Evolutionary conservation across 2,888 invertebrate species (phyloP).

Genomic region (Troglohyphantes excavatus): DNA sequence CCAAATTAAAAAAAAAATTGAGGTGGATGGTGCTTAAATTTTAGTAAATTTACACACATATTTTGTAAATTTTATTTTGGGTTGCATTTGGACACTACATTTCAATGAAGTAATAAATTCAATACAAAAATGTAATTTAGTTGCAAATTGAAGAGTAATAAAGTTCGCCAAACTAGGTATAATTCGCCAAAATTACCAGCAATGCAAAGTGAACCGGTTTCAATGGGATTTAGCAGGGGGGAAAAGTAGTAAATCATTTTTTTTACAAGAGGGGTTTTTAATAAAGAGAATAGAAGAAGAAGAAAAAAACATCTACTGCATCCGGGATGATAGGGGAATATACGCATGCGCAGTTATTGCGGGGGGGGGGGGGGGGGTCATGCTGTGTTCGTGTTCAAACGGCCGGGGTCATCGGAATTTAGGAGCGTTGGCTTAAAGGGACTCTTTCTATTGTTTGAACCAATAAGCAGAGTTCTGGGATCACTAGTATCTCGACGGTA

Average conservation of each 20-base stretch:
- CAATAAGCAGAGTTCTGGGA: neutral
- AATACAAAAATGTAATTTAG: no score
- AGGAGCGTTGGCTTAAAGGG: neutral
- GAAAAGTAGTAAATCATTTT: conserved; percentile 58
- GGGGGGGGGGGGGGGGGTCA: no score
- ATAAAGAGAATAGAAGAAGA: conserved; percentile 48
- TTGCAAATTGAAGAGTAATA: no score
- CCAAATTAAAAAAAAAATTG: no score
- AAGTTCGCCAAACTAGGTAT: no score
- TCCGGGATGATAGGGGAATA: conserved; percentile 63
- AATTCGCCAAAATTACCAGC: no score
- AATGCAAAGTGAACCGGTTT: conserved; percentile 66
- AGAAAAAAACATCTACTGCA: conserved; percentile 7
- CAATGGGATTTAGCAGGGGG: conserved; percentile 34
- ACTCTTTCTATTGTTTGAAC: neutral
- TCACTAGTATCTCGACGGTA: neutral
- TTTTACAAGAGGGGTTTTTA: conserved; percentile 50
- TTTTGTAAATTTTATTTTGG: no score
- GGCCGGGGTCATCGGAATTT: conserved; percentile 47
- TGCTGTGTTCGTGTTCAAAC: conserved; percentile 8
- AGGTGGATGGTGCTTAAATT: no score
- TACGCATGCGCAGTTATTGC: conserved; percentile 50
- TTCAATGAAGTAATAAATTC: no score
- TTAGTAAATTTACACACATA: no score
- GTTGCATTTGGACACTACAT: no score